Percentiles rank a stretch among this genome's conserved stretches.
These are phyloP conservation scores for Drosophila persimilis DNA, from an alignment of 1,140 invertebrate genomes.

Conservation along the genomic window DNA sequence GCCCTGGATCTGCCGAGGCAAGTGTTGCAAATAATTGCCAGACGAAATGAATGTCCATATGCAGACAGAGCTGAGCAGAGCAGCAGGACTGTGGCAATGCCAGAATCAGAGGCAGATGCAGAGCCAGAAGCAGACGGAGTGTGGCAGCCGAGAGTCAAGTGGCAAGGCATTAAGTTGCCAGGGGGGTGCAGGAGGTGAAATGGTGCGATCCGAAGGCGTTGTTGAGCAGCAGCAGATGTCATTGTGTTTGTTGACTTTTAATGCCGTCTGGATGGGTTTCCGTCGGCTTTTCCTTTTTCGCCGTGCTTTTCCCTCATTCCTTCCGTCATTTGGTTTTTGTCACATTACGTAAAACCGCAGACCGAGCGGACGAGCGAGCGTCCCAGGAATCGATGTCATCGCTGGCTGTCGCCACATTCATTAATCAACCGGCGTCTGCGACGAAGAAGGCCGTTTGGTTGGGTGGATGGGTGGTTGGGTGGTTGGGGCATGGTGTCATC, in stretches of 20 bases:
- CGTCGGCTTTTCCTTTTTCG: constrained; percentile 1
- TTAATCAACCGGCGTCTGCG: constrained; percentile 43
- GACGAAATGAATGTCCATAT: constrained; percentile 54
- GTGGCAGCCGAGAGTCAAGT: constrained; percentile 34
- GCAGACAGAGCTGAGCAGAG: constrained; percentile 18
- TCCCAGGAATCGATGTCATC: constrained; percentile 50
- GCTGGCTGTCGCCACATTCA: constrained; percentile 53
- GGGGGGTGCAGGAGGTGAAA: no score
- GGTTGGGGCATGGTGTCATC: constrained; percentile 25
- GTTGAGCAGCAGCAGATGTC: constrained; percentile 34
- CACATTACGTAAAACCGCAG: constrained; percentile 51
- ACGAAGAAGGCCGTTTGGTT: not conserved
- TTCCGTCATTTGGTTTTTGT: not conserved
- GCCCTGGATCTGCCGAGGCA: constrained; percentile 19
- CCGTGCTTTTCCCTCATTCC: constrained; percentile 3
- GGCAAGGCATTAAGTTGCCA: constrained; percentile 50
- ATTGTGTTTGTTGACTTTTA: constrained; percentile 53
- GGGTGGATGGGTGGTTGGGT: constrained; percentile 3
- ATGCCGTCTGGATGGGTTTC: constrained; percentile 43
- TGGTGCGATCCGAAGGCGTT: constrained; percentile 20
- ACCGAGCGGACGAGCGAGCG: not conserved
- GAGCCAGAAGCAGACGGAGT: not conserved
- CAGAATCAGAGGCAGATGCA: not conserved
- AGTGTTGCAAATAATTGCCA: constrained; percentile 62
- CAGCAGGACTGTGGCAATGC: no score